Percentiles rank a stretch among this genome's conserved stretches.
Conservation (phyloP, 2,888 invertebrate species). For the Coelopa pilipes region DNA sequence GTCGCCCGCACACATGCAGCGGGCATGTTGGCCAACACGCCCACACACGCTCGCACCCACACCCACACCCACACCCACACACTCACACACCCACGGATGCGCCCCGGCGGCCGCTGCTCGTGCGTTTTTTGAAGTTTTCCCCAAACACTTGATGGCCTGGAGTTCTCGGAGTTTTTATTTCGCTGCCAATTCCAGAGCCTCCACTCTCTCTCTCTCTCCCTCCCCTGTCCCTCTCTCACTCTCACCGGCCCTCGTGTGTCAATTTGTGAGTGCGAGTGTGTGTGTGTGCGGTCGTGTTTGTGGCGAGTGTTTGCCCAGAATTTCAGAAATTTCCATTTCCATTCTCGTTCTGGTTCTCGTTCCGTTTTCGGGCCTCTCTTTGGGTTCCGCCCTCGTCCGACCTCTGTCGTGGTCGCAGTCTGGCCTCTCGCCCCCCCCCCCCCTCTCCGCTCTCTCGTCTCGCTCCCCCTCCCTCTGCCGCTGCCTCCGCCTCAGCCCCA, state of each 20-base stretch:
- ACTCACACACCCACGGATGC: slow-evolving; percentile 15
- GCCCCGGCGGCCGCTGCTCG: slow-evolving; percentile 39
- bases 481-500: neutral
- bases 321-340: slow-evolving; percentile 43
- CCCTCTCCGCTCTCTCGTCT: too few relatives aligned
- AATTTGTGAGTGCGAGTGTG: neutral
- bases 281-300: slow-evolving; percentile 20
- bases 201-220: neutral
- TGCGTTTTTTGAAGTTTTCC: slow-evolving; percentile 48
- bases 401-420: neutral
- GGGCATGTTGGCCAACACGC: slow-evolving; percentile 26
- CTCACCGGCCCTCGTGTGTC: neutral
- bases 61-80: slow-evolving; percentile 28
- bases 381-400: slow-evolving; percentile 35
- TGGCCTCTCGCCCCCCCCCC: too few relatives aligned
- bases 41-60: slow-evolving; percentile 16
- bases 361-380: neutral
- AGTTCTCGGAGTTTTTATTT: slow-evolving; percentile 42
- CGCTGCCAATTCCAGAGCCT: slow-evolving; percentile 27
- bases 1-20: slow-evolving; percentile 9
- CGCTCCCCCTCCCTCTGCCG: neutral
- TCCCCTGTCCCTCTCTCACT: neutral
- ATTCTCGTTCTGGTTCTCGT: slow-evolving; percentile 34
- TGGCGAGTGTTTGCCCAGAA: slow-evolving; percentile 44
- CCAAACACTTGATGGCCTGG: slow-evolving; percentile 45